phyloP scores from a whole-genome alignment of 2,113 vertebrate species.

The Oreotragus oreotragus region DNA sequence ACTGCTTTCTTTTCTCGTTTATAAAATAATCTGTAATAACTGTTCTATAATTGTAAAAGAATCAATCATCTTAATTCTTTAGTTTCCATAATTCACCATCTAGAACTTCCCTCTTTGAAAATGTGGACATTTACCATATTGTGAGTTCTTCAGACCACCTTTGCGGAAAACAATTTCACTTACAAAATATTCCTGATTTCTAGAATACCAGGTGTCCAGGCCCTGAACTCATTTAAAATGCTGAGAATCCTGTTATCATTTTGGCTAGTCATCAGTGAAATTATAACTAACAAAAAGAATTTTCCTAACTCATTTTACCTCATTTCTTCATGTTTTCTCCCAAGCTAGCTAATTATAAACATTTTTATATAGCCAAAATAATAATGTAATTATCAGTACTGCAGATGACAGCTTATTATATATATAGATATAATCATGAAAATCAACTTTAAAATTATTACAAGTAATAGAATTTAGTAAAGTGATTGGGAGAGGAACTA shows the following conservation, averaged over 20 bases:
- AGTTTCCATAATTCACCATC: neutral
- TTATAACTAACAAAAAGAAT: neutral
- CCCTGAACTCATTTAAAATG: neutral
- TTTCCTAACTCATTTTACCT: neutral
- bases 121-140: neutral
- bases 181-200: constrained; percentile 1
- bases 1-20: neutral
- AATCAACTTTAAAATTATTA: neutral
- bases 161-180: neutral
- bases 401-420: neutral
- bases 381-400: neutral
- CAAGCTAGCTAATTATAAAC: neutral
- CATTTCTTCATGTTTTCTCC: neutral
- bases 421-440: neutral
- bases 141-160: neutral
- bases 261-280: neutral
- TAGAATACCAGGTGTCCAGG: neutral
- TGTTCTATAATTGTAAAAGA: neutral
- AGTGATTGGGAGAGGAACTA: neutral
- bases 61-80: neutral
- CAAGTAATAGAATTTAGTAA: neutral
- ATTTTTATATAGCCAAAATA: neutral
- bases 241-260: neutral
- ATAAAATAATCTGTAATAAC: neutral
- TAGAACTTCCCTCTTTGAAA: neutral